Evolutionary conservation across 2,888 invertebrate species (phyloP), one percentile per base, ranked within the genome.

Genomic region (Chrysolina haemoptera): DNA sequence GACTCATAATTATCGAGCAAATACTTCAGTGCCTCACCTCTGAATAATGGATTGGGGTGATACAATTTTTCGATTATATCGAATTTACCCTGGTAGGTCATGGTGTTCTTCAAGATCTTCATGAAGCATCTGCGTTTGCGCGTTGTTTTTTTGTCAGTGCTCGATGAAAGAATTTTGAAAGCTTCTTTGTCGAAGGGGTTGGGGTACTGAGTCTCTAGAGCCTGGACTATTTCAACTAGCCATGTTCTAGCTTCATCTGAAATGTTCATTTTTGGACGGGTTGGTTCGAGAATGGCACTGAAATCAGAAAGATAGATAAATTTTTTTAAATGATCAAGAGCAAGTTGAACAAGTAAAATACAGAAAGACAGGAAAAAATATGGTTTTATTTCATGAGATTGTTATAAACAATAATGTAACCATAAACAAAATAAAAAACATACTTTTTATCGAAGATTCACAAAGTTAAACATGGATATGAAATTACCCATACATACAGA

Each of bases 201-300:
- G 0, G 96, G 94, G 85, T 95, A 95, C 79, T 92, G 92, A 5
- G 87, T 89, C 86, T 96, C 95, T 1, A 95, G 85, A 27, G 88
- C 90, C 74, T 90, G 89, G 0, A 95, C 82, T 41, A 92, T 89
- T 18, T 87, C 80, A 59, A 76, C 81, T 11, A 87, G 35, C 87
- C 87, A 88, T 2, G 74, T 59, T 68, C 79, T 75, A 9, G 78
- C 75, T 64, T 83, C 79, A 43, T 81, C 69, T 0, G 83, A 67
- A 62, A 82, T 80, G 12, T 78, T 75, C 35, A 78, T 79, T 70
- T 82, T 81, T 11, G 70, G 50, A 64, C 78, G 78, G 48, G 84
- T 78, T 14, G 75, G 71, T 65, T 87, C 84, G 68, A 88, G 72
- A 48, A 85, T 70, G n/a, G 78, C 76, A 48, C 87, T 87, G 27